Evolutionary conservation across 1,140 invertebrate genomes (phyloP).

Genomic region (Coptotermes formosanus): DNA sequence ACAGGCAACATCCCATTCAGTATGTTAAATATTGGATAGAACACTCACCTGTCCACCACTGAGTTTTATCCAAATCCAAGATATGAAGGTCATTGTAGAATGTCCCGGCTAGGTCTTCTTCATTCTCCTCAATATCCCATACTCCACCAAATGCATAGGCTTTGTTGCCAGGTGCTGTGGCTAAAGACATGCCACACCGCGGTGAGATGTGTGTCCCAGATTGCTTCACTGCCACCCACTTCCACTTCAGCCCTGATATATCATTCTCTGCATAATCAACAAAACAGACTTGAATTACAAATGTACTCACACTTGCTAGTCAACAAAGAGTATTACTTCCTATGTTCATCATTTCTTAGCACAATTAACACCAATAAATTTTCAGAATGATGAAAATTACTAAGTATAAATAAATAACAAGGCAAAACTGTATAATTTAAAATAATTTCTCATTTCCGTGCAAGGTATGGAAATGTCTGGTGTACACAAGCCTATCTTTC

Average conservation of each 20-base stretch:
- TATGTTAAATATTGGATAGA: conserved; percentile 23
- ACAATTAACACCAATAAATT: too few relatives aligned
- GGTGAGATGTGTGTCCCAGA: conserved; percentile 63
- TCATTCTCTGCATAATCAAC: conserved; percentile 55
- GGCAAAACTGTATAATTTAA: too few relatives aligned
- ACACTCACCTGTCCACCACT: conserved; percentile 61
- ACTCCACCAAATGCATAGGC: conserved; percentile 80
- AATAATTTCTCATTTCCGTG: too few relatives aligned
- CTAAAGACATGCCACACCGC: conserved; percentile 64
- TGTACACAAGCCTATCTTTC: too few relatives aligned
- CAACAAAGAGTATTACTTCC: too few relatives aligned
- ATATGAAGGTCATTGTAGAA: conserved; percentile 82
- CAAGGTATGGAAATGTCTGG: too few relatives aligned
- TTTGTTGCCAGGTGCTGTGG: conserved; percentile 53
- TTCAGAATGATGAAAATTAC: too few relatives aligned
- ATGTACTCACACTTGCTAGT: too few relatives aligned
- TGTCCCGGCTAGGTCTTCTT: conserved; percentile 73
- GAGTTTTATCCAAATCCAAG: conserved; percentile 72
- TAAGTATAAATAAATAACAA: too few relatives aligned
- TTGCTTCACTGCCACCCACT: conserved; percentile 71
- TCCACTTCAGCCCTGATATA: conserved; percentile 65
- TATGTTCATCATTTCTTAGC: too few relatives aligned
- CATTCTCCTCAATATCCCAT: conserved; percentile 69
- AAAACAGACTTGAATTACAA: too few relatives aligned
- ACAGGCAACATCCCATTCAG: too few relatives aligned